These are phyloP conservation scores for Atethmia centrago DNA, from an alignment of 2,888 invertebrate species.

Conservation along the genomic window DNA sequence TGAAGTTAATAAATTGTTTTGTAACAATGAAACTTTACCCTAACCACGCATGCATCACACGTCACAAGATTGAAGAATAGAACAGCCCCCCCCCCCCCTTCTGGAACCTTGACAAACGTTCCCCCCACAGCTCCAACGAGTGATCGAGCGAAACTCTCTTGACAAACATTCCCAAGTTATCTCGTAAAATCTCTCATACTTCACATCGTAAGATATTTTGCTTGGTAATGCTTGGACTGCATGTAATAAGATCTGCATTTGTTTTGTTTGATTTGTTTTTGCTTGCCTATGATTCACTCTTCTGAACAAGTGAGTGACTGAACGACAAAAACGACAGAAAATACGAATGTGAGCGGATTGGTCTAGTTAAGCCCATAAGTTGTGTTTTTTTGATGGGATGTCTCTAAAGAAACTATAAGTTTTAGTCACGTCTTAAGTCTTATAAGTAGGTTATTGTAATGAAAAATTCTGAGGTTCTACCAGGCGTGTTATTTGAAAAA, in stretches of 20 bases:
- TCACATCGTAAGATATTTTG: constrained; percentile 24
- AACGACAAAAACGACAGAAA: background rate
- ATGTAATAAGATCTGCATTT: constrained; percentile 18
- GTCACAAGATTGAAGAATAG: constrained; percentile 15
- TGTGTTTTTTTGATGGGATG: background rate
- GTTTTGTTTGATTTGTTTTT: background rate
- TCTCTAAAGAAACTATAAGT: background rate
- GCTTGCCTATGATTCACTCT: background rate
- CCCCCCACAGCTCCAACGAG: constrained; percentile 19
- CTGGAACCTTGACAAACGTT: constrained; percentile 9
- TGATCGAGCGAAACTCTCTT: constrained; percentile 41
- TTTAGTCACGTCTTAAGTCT: background rate
- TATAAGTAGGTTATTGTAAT: background rate
- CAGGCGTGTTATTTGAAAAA: background rate
- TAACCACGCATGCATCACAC: background rate
- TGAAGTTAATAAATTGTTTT: background rate
- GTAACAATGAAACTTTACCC: background rate
- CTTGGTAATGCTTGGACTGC: constrained; percentile 1
- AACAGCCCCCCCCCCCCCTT: background rate
- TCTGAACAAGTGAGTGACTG: background rate
- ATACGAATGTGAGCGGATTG: too few relatives aligned
- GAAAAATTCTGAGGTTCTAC: too few relatives aligned
- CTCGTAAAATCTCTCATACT: constrained; percentile 44
- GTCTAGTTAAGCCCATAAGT: background rate
- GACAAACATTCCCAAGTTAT: constrained; percentile 50